phyloP scores from a whole-genome alignment of 2,888 invertebrate genomes.

The Melinaea marsaeus region DNA sequence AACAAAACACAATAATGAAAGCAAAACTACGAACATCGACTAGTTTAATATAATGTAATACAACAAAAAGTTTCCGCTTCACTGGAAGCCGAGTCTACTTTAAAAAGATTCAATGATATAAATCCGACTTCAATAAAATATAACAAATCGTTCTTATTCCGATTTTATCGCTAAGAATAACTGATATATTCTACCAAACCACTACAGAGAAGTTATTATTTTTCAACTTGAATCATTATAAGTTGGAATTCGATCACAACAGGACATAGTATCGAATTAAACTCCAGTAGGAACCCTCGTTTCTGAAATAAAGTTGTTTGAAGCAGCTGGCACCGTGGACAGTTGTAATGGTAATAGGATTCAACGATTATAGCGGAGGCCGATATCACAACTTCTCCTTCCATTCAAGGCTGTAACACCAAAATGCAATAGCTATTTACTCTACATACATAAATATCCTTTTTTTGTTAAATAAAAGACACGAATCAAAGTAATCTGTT shows the following conservation, averaged over 20 bases:
- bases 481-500: neutral
- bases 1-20: no score
- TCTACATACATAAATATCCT: neutral
- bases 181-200: conserved; percentile 10
- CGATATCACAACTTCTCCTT: conserved; percentile 35
- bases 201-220: conserved; percentile 25
- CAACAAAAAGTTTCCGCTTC: neutral
- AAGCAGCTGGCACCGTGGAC: conserved; percentile 70
- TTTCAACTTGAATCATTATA: conserved; percentile 29
- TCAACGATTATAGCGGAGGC: conserved; percentile 69
- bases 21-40: no score
- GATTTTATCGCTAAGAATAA: conserved; percentile 4
- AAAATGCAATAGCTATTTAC: neutral
- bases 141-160: conserved; percentile 4
- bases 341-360: conserved; percentile 75
- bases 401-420: conserved; percentile 2
- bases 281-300: conserved; percentile 34
- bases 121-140: neutral
- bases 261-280: conserved; percentile 33
- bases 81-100: neutral
- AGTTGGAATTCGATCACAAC: conserved; percentile 32
- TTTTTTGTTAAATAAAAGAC: neutral
- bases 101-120: neutral
- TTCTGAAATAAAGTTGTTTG: conserved; percentile 68
- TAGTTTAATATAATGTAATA: neutral